Evolutionary conservation across 1,140 invertebrate species (phyloP), one percentile per base, ranked within the genome.

Genomic region (Heterodera schachtii): DNA sequence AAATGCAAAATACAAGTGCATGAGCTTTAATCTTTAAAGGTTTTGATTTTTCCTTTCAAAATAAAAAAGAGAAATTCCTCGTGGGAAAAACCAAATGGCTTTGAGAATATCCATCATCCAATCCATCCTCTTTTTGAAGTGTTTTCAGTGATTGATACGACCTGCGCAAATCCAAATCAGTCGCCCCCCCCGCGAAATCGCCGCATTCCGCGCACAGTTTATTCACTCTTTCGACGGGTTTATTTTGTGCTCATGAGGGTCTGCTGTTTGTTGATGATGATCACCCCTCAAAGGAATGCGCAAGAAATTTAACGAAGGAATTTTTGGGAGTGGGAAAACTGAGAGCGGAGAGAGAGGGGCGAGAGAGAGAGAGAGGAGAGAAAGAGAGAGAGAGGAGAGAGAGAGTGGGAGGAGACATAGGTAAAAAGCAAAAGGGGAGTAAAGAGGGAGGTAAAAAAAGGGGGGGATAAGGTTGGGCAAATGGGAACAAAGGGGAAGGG

Each of bases 121-220:
- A 64, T 64, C 57, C 57, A 64, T 64, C 57, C 13, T 19, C 16
- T 64, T 64, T 5, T 64, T 19, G 57, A 13, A 19, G 11, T 16
- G 57, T 31, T 31, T 31, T 31, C 31, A 64, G 13, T 64, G 57
- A 64, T 64, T 64, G 57, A 64, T 64, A 64, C 57, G 11, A 19
- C 57, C 16, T 16, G 13, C 49, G 13, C 57, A 64, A 64, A 64
- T 64, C 57, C 57, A 13, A 64, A 16, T 64, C 57, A 64, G 57
- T 16, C 57, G 57, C 57, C 57, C 57, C 57, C 57, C 57, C 57
- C 57, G 6, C 49, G 6, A 11, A 11, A 11, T 11, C 49, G 49
- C 49, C 57, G 57, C 57, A 64, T 64, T 64, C 57, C 57, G 57
- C 57, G 57, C 57, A 64, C 57, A 64, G 57, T 64, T 64, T 19